Base-by-base conservation (phyloP, 2,797 vertebrate species). In the Onychomys leucogaster region DNA sequence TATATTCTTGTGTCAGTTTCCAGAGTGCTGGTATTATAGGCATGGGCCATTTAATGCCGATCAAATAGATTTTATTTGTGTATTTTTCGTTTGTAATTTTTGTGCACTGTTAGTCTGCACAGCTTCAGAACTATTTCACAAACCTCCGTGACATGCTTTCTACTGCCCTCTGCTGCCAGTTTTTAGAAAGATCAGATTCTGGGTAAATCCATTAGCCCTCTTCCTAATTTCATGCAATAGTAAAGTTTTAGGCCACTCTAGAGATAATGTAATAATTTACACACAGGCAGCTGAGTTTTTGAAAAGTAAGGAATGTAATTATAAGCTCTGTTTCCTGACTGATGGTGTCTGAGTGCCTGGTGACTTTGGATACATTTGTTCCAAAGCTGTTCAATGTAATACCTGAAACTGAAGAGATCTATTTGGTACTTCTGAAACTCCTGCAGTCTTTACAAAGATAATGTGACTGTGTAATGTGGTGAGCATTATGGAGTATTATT, bases 151-250 rank as follows among this genome's bases (percentile, higher is more conserved):
- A 32, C 12, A 0, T 91, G 78, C 95, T 96, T 82, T 97, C 95
- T 98, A 95, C 96, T 96, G 94, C 96, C 97, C 95, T 97, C 98
- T 98, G 90, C 97, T 98, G 98, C 41, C 94, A 61, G 52, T 41
- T 84, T 97, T 77, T 19, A 96, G 81, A 90, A 98, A 96, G 32
- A 93, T 77, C 92, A 0, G 37, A 78, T 95, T 95, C 67, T 67
- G 67, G 84, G 27, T 75, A 93, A 88, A 69, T 37, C 34, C 6
- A 52, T 25, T 49, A 55, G 71, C 10, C 13, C 2, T 93, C 32
- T 67, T 92, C 34, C 77, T 52, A 63, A 96, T 41, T 2, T n/a
- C 78, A 90, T 2, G 2, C 16, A 90, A 73, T 83, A 71, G 84
- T 82, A 61, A 94, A 82, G 17, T 78, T 90, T 87, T 71, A 85